These are phyloP conservation scores for Caenorhabditis briggsae DNA, from an alignment of 1,140 invertebrate genomes.

Conservation along the genomic window DNA sequence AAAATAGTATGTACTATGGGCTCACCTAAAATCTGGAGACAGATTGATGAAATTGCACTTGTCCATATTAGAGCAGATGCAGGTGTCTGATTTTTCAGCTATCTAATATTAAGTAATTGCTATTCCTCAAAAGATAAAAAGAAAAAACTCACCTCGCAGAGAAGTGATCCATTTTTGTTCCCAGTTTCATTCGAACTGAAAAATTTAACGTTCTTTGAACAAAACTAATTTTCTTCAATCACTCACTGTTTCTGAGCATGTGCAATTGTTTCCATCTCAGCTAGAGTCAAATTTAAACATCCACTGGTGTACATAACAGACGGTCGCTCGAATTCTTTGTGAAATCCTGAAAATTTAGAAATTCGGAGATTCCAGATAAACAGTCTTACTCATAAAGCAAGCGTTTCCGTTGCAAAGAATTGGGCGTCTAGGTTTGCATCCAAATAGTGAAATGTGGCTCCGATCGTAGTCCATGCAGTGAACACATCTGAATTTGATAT, in stretches of 20 bases:
- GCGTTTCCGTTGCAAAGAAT: conserved; percentile 21
- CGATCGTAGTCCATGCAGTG: conserved; percentile 32
- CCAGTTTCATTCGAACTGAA: background rate
- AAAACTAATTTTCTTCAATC: background rate
- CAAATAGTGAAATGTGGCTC: conserved; percentile 3
- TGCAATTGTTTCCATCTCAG: conserved; percentile 6
- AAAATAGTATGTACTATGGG: background rate
- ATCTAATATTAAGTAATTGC: background rate
- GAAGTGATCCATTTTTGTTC: conserved; percentile 15
- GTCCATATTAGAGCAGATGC: conserved; percentile 38
- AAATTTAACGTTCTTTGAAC: background rate
- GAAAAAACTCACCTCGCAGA: background rate
- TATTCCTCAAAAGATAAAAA: background rate
- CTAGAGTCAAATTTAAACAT: conserved; percentile 1
- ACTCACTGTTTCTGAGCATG: conserved; percentile 12
- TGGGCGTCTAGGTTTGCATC: conserved; percentile 12
- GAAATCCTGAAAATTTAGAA: background rate
- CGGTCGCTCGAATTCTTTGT: background rate
- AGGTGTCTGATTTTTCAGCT: background rate
- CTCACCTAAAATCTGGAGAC: conserved; percentile 18
- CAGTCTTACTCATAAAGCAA: background rate
- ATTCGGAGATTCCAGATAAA: background rate
- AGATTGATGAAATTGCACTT: conserved; percentile 29
- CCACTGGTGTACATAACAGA: conserved; percentile 10
- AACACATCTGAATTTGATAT: conserved; percentile 22